These are phyloP conservation scores for Darevskia nairensis DNA, from an alignment of 2,797 vertebrate species.

Conservation along the genomic window DNA sequence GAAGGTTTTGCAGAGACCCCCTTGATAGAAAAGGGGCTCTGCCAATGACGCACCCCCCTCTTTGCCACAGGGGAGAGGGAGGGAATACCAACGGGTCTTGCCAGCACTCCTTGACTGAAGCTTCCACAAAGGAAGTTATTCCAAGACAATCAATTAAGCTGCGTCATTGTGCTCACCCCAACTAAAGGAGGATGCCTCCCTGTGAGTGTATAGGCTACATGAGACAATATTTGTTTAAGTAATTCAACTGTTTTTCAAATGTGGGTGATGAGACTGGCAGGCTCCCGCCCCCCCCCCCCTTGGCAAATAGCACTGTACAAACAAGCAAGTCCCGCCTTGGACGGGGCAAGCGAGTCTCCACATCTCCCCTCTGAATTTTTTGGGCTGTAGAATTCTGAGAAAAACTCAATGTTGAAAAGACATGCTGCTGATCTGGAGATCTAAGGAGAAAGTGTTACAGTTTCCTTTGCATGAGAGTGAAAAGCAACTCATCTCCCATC, in stretches of 20 bases:
- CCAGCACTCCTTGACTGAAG: constrained; percentile 70
- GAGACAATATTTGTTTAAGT: constrained; percentile 83
- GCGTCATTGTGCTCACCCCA: constrained; percentile 74
- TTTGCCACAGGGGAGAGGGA: constrained; percentile 42
- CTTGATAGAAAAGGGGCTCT: not conserved
- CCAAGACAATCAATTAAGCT: constrained; percentile 78
- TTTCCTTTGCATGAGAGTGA: too few species aligned
- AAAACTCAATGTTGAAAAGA: not conserved
- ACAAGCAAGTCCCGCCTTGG: not conserved
- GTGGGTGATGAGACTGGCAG: constrained; percentile 74
- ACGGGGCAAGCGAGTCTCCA: not conserved
- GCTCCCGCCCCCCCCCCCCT: constrained; percentile 63
- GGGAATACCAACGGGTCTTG: not conserved
- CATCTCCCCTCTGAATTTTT: not conserved
- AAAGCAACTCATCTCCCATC: too few species aligned
- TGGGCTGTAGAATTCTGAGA: not conserved
- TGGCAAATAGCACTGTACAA: not conserved
- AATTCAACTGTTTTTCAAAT: constrained; percentile 82
- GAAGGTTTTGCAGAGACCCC: too few species aligned
- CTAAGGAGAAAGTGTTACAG: not conserved
- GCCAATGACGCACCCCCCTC: constrained; percentile 1
- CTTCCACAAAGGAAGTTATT: constrained; percentile 76
- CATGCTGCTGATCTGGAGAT: not conserved
- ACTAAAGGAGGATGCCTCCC: constrained; percentile 73
- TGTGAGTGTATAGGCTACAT: constrained; percentile 71